Base-by-base conservation (phyloP, 1,140 invertebrate genomes). In the Microvelia longipes region DNA sequence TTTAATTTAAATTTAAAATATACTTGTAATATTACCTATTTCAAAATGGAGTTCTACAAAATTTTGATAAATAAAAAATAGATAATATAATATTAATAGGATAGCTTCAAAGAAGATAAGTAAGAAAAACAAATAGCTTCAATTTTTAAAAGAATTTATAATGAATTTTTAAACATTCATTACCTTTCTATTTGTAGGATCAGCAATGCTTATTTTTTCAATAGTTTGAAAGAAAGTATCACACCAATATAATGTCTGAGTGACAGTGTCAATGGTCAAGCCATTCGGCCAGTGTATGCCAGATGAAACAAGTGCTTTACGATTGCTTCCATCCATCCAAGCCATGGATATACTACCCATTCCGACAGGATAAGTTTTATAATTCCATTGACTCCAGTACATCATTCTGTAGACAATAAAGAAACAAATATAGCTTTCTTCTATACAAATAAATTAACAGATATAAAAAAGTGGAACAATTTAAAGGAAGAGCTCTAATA, bases 251-350 rank as follows among this genome's bases (percentile, higher is more conserved):
- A 87, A 72, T 14, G 76, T 77, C 66, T 79, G 75, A 2, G 75
- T 78, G 2, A 74, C 69, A 66, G 77, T 76, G 74, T 86, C 84
- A 24, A 86, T 75, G 13, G 79, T 80, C 1, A 87, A 73, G n/a
- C 84, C 83, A 76, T 82, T 84, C 0, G 85, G 84, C 83, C 84
- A 85, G 29, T 80, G 75, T 13, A 83, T 69, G 30, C 79, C 74
- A 0, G 71, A 61, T 1, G 71, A 70, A 2, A 84, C 77, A 61
- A 85, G 77, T 0, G 74, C 72, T 71, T 77, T 73, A 27, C 79
- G 71, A 35, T 82, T 74, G 13, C 73, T 77, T 25, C 84, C 84
- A 76, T 84, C 82, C 81, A 85, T 83, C 75, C 80, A 81, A n/a
- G 83, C 79, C 68, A 75, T 70, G 72, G 83, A 81, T 68, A 85